A percentile compares a stretch with the other conserved stretches of the same genome.
Conservation (phyloP, 2,888 invertebrate genomes). For the Mesopsocus fuscifrons region DNA sequence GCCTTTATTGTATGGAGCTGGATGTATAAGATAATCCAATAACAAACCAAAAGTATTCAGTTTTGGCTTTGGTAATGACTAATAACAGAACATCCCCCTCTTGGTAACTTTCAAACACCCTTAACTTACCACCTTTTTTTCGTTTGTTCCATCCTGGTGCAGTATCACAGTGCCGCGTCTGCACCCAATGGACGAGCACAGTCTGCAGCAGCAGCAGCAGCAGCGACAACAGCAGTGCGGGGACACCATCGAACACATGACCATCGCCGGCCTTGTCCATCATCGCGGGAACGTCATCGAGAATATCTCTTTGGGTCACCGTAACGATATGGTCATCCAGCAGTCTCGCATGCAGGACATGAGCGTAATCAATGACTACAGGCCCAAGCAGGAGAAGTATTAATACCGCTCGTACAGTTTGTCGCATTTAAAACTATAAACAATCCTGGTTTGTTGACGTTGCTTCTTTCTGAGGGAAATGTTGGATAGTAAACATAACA, state of each 20-base stretch:
- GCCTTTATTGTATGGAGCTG: too few species aligned
- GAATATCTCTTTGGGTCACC: background rate
- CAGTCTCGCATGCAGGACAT: slow-evolving; percentile 2
- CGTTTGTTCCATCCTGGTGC: background rate
- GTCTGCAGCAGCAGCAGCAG: background rate
- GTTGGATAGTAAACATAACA: too few species aligned
- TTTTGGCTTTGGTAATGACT: too few species aligned
- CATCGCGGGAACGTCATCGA: slow-evolving; percentile 6
- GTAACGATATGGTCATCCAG: slow-evolving; percentile 4
- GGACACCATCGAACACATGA: slow-evolving; percentile 7
- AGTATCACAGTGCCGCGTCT: slow-evolving; percentile 6
- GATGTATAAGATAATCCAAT: too few species aligned
- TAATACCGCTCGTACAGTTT: background rate
- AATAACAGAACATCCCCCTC: too few species aligned
- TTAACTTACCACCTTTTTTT: too few species aligned
- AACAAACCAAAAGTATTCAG: too few species aligned
- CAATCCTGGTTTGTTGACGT: too few species aligned
- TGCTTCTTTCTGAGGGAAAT: too few species aligned
- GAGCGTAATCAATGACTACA: slow-evolving; percentile 6
- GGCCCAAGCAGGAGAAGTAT: slow-evolving; percentile 6
- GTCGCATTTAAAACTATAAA: too few species aligned
- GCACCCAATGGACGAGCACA: slow-evolving; percentile 1
- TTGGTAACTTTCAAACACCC: too few species aligned
- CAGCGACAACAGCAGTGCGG: background rate
- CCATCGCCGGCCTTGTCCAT: slow-evolving; percentile 2